Base-by-base conservation (phyloP, 2,888 invertebrate species). In the Seira sanloemensis region DNA sequence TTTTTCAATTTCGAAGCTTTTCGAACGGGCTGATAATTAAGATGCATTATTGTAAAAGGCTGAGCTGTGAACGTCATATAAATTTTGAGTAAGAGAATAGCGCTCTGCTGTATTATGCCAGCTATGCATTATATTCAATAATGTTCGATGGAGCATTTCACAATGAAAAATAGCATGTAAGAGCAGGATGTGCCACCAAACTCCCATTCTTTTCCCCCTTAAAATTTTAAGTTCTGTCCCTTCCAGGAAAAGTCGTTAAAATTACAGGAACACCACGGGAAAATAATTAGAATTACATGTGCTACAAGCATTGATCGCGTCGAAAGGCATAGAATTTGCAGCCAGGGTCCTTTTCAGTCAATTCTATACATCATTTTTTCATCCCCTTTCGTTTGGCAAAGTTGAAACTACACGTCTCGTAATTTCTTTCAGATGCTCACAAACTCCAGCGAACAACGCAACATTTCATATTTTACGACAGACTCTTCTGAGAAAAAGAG, bases 191-290 rank as follows among this genome's bases (percentile, higher is more conserved):
- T 50, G 26, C 71, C 2, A 5, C 69, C 27, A 21, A 18, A 21
- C 54, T 46, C 25, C 58, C 16, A 24, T 58, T 23, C 25, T 62
- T 74, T 74, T 73, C 73, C 2, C 54, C 5, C 27, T 1, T 58
- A 73, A 73, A 54, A 62, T 54, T 58, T 62, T 58, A 23, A 25
- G 2, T 27, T 26, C 25, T 62, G 54, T 74, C 73, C 62, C 5
- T 24, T 16, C 58, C 54, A 73, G 73, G 27, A 2, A 73, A 27
- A 73, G 73, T 73, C 73, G 73, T 73, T 58, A 73, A 73, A 73
- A 25, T 69, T 69, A 18, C 23, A 68, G 27, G 5, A 18, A 27
- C n/a, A n/a, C n/a, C n/a, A n/a, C n/a, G n/a, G n/a, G n/a, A 69
- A 1, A 25, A 18, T 72, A n/a, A 71, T 71, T 50, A 71, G 37